phyloP scores from a whole-genome alignment of 1,140 invertebrate genomes.

The Periplaneta americana region DNA sequence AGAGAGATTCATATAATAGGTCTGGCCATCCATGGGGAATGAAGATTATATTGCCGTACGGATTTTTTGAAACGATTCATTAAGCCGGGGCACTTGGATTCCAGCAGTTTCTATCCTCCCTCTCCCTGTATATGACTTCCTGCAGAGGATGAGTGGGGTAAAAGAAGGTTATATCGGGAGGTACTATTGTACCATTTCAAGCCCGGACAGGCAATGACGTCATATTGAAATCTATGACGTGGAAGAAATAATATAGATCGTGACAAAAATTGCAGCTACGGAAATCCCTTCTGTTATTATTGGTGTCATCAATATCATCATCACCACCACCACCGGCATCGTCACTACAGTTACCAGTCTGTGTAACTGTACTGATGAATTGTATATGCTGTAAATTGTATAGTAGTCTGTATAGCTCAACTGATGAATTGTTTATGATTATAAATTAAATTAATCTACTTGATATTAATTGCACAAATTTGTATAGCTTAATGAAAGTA shows the following conservation, averaged over 20 bases:
- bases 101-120: neutral
- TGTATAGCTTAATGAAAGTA: no score
- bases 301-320: neutral
- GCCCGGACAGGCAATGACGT: neutral
- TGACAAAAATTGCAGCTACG: neutral
- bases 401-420: no score
- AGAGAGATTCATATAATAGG: slow-evolving; percentile 4
- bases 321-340: neutral
- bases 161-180: neutral
- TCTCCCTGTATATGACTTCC: neutral
- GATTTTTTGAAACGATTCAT: slow-evolving; percentile 11
- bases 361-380: no score
- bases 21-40: slow-evolving; percentile 9
- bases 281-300: neutral
- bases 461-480: no score
- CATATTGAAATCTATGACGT: no score
- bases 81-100: slow-evolving; percentile 4
- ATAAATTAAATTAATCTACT: no score
- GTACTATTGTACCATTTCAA: neutral
- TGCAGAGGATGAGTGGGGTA: neutral
- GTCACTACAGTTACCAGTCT: no score
- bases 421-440: no score
- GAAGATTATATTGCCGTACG: slow-evolving; percentile 12
- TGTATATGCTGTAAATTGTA: no score
- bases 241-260: no score